Percentiles rank a stretch among this genome's conserved stretches.
Evolutionary conservation across 2,888 invertebrate species (phyloP).

Genomic region (Drosophila paramelanica): DNA sequence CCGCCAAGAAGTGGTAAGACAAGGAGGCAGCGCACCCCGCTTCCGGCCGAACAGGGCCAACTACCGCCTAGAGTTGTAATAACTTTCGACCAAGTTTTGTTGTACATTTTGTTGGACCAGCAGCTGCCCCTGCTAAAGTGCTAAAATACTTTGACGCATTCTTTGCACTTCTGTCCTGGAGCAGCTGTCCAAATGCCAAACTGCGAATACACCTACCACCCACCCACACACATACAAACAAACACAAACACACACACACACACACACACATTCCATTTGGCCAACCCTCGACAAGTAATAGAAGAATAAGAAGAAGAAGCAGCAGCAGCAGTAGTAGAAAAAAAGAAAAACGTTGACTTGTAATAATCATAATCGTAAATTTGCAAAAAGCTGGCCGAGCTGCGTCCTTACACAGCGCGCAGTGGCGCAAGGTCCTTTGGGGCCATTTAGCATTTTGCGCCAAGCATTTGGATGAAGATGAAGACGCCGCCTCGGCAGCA

Average conservation of each 20-base stretch:
- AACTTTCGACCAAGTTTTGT: slow-evolving; percentile 71
- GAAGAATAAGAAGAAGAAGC: not conserved
- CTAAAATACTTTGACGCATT: slow-evolving; percentile 79
- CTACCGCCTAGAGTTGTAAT: slow-evolving; percentile 66
- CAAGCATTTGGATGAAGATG: slow-evolving; percentile 30
- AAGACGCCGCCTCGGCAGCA: slow-evolving; percentile 14
- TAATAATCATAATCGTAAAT: slow-evolving; percentile 82
- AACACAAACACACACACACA: slow-evolving; percentile 7
- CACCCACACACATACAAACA: slow-evolving; percentile 16
- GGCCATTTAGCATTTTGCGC: slow-evolving; percentile 75
- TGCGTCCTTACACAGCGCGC: slow-evolving; percentile 45
- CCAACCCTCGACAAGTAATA: slow-evolving; percentile 33
- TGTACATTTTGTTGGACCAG: slow-evolving; percentile 53
- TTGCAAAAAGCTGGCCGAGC: slow-evolving; percentile 72
- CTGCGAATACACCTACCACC: slow-evolving; percentile 39
- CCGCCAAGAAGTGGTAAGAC: slow-evolving; percentile 41
- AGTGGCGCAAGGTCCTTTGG: slow-evolving; percentile 62
- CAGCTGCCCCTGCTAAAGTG: slow-evolving; percentile 49
- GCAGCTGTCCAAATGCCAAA: slow-evolving; percentile 71
- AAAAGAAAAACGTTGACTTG: slow-evolving; percentile 71
- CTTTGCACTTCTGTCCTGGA: slow-evolving; percentile 64
- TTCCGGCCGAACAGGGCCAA: not conserved
- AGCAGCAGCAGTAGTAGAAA: not conserved
- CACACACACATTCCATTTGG: slow-evolving; percentile 9
- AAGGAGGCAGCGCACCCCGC: slow-evolving; percentile 19